Percentiles rank a stretch among this genome's conserved stretches.
phyloP scores from a whole-genome alignment of 2,113 vertebrate species.

The Caranx ignobilis region DNA sequence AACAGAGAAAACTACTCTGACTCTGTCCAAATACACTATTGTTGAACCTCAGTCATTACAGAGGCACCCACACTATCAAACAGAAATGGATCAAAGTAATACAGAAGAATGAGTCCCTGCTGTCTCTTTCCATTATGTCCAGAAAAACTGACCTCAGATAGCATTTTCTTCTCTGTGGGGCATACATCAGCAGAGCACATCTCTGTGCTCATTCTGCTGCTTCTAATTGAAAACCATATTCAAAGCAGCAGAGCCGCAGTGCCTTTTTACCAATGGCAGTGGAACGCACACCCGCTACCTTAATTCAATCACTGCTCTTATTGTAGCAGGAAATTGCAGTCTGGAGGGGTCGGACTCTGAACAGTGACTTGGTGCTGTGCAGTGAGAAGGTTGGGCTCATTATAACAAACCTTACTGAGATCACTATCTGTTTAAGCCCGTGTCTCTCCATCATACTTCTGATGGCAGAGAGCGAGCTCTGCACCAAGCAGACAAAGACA shows the following conservation, averaged over 20 bases:
- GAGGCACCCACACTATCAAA: conserved; percentile 6
- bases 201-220: conserved; percentile 44
- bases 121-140: conserved; percentile 32
- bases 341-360: conserved; percentile 36
- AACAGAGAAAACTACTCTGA: not conserved
- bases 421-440: conserved; percentile 44
- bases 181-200: conserved; percentile 28
- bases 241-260: conserved; percentile 33
- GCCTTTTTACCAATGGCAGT: conserved; percentile 20
- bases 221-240: conserved; percentile 68
- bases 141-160: conserved; percentile 44
- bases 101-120: conserved; percentile 42
- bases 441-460: conserved; percentile 31
- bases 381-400: conserved; percentile 52
- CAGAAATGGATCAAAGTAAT: conserved; percentile 47
- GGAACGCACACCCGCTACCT: conserved; percentile 28
- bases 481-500: conserved; percentile 51
- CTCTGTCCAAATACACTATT: not conserved
- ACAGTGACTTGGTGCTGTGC: conserved; percentile 21
- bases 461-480: conserved; percentile 39
- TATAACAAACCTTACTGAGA: conserved; percentile 65
- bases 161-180: conserved; percentile 20
- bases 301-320: conserved; percentile 62
- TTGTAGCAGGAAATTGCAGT: conserved; percentile 70
- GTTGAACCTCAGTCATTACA: conserved; percentile 22